phyloP scores from a whole-genome alignment of 2,797 vertebrate genomes.

The Serranus cabrilla region DNA sequence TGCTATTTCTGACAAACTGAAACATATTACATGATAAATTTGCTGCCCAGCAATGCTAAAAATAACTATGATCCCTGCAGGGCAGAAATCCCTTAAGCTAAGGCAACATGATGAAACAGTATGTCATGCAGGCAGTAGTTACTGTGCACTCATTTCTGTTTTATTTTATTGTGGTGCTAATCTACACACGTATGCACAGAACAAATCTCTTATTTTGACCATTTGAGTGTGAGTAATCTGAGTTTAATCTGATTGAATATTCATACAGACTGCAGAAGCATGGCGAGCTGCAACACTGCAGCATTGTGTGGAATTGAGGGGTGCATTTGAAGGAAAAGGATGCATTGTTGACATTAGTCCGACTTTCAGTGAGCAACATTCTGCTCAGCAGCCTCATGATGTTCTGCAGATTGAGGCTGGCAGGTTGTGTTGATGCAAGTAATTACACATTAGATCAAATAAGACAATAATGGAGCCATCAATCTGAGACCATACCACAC shows the following conservation, averaged over 20 bases:
- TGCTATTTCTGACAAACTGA: conserved; percentile 1
- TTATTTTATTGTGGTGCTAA: conserved; percentile 5
- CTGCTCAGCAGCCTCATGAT: conserved; percentile 56
- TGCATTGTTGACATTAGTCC: conserved; percentile 46
- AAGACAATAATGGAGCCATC: conserved; percentile 77
- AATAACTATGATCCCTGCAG: background rate
- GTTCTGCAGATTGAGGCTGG: conserved; percentile 72
- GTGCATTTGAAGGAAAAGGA: conserved; percentile 32
- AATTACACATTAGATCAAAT: conserved; percentile 82
- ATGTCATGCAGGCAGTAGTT: conserved; percentile 28
- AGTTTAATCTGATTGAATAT: conserved; percentile 21
- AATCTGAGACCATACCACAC: conserved; percentile 47
- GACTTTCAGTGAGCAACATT: conserved; percentile 45
- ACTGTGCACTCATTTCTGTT: conserved; percentile 17
- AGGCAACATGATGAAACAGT: conserved; percentile 30
- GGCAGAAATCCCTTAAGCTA: conserved; percentile 16
- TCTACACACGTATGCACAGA: background rate
- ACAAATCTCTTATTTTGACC: conserved; percentile 13
- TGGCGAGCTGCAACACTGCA: conserved; percentile 4
- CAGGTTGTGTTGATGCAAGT: conserved; percentile 81
- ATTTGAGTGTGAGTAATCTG: background rate
- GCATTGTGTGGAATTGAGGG: conserved; percentile 25
- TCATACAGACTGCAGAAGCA: background rate
- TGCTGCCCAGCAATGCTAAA: conserved; percentile 1
- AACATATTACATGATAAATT: background rate